Evolutionary conservation across 2,888 invertebrate species (phyloP).

Genomic region (Gisinianus flammeolus): DNA sequence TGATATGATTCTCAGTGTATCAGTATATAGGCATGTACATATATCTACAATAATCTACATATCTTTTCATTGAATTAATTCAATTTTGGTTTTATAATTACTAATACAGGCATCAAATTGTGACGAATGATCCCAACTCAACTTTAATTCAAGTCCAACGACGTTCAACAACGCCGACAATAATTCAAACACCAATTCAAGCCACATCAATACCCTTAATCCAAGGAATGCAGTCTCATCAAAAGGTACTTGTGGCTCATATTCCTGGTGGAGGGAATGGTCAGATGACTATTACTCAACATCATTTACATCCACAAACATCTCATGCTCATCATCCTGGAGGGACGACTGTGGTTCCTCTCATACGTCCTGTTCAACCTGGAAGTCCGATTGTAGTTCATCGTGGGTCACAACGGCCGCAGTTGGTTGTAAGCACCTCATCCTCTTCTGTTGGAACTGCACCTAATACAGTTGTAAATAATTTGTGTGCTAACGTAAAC

Average conservation of each 20-base stretch:
- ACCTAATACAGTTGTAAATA: constrained; percentile 25
- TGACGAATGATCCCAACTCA: constrained; percentile 35
- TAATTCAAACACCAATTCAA: constrained; percentile 45
- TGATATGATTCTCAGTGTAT: too few relatives aligned
- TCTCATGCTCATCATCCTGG: constrained; percentile 24
- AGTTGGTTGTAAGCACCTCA: constrained; percentile 52
- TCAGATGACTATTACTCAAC: constrained; percentile 46
- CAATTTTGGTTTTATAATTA: constrained; percentile 9
- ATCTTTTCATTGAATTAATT: neutral
- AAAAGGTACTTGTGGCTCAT: constrained; percentile 57
- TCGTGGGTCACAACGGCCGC: constrained; percentile 40
- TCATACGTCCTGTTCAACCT: constrained; percentile 57
- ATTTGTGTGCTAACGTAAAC: constrained; percentile 13
- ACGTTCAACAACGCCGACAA: constrained; percentile 50
- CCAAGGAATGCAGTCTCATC: constrained; percentile 52
- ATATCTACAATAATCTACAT: too few relatives aligned
- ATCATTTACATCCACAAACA: constrained; percentile 41
- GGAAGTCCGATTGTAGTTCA: constrained; percentile 56
- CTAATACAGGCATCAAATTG: constrained; percentile 22
- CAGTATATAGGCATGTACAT: too few relatives aligned
- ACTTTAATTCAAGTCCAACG: constrained; percentile 37
- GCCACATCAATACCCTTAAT: constrained; percentile 36
- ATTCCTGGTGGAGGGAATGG: constrained; percentile 42
- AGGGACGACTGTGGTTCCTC: constrained; percentile 42
- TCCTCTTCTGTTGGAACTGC: constrained; percentile 17